Base-by-base conservation (phyloP, 1,140 invertebrate genomes). In the Lordiphosa mommai region DNA sequence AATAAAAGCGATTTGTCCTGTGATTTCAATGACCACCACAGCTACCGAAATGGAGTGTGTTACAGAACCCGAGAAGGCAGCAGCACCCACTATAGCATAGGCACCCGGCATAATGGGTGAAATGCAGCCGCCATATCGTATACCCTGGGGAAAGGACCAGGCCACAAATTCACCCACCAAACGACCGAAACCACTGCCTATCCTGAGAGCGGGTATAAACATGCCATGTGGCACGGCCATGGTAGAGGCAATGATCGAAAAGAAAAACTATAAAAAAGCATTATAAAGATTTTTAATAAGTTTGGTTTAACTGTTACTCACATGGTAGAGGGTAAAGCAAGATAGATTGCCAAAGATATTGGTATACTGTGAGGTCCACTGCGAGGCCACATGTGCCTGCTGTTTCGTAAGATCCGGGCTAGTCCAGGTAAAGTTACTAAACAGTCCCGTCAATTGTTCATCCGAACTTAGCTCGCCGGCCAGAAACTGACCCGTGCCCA, bases 11-110 rank as follows among this genome's bases (percentile, higher is more conserved):
- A 99, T 97, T 90, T 99, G 97, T 43, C 97, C 97, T 1, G 98
- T 99, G 93, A 99, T 96, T 90, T 99, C 98, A 89, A 99, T 98
- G 33, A 99, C 95, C 68, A 99, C 99, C 37, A 99, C 97, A 61
- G 97, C 97, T n/a, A 98, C 98, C 1, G 97, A 99, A 33, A 99
- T 97, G 0, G 98, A 98, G 87, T 99, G 96, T 0, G 98, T 99
- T 1, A 99, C 97, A 33, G 97, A 96, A n/a, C 97, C 98, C 3
- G 97, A 96, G 86, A 99, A 95, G 3, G 98, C 97, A 4, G 98
- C 98, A 2, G 98, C 98, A 2, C 98, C 97, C 33, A 96, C 94
- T 30, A 94, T 94, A 0, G 96, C 95, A 88, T 97, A 97, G 4
- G 96, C 96, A 37, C 96, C 98, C 59, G 98, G 98, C 80, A 98